Evolutionary conservation across 2,888 invertebrate species (phyloP), one percentile per base, ranked within the genome.

Genomic region (Unio delphinus): DNA sequence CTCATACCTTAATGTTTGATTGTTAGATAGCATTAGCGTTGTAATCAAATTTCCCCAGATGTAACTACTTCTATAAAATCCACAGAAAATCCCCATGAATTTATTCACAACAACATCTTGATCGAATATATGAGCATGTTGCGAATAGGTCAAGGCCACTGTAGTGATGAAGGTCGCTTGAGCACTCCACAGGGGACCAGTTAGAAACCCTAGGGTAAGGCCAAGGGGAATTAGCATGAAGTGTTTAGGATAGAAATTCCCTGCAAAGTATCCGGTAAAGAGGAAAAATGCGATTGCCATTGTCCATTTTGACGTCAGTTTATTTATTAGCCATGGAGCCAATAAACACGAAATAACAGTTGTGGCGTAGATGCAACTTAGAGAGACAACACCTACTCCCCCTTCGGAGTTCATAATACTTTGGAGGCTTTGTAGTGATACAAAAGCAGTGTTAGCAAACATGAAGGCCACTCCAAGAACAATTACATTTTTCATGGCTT

Each of bases 41-140:
- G 88, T 86, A 28, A 89, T 84, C 15, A 88, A 76, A 69, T 88
- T 87, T 20, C 88, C 89, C 88, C 88, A 88, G 17, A 89, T 83
- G 68, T 87, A 87, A 66, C 87, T 87, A 63, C 82, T 84, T 66
- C 87, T 80, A 70, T 84, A 85, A 61, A 88, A 81, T 17, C 85
- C 86, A 68, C 83, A 85, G 67, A 89, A 89, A 69, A 89, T 85
- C 20, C 87, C 87, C 84, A 86, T 87, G 74, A 86, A 88, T 68
- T 83, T 83, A 69, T 84, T 86, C 61, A 89, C 82, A 23, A 86
- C 78, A 26, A 79, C 76, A 60, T 88, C 88, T 28, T 80, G 82
- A 45, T 84, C 80, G 20, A 81, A 72, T 3, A 79, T 73, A 6
- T 80, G 73, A 28, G 80, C 79, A 70, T 86, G 84, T 56, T 86